Evolutionary conservation across 2,888 invertebrate species (phyloP), one percentile per base, ranked within the genome.

Genomic region (Sabatieria punctata): DNA sequence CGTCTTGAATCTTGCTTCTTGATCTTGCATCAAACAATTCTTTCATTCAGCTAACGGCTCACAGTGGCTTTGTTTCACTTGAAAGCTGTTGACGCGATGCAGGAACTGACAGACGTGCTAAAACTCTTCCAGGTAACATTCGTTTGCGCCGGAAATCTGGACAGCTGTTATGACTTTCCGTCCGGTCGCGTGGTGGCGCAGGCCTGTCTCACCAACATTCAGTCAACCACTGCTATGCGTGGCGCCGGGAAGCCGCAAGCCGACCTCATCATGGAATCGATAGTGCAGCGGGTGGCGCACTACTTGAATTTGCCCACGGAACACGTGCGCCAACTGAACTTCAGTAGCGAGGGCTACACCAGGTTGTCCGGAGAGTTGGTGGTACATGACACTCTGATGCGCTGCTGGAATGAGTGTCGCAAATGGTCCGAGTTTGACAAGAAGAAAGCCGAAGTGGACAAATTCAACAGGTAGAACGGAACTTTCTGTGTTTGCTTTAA

Each of bases 211-310:
- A 91, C 91, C 0, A 86, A 91, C 71, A 67, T 85, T 39, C 78
- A 85, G 0, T 85, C 86, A 0, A 86, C 85, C 63, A 89, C 89
- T 0, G 89, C 89, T 0, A 88, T 88, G 59, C 73, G n/a, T 33
- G n/a, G n/a, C n/a, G n/a, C n/a, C n/a, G n/a, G n/a, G n/a, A n/a
- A n/a, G n/a, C n/a, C n/a, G n/a, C n/a, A n/a, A n/a, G n/a, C n/a
- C n/a, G n/a, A n/a, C n/a, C n/a, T n/a, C n/a, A n/a, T n/a, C n/a
- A n/a, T n/a, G n/a, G n/a, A n/a, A n/a, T n/a, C n/a, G n/a, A n/a
- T n/a, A n/a, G n/a, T n/a, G n/a, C n/a, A n/a, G n/a, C n/a, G n/a
- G n/a, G n/a, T n/a, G n/a, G n/a, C n/a, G n/a, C n/a, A n/a, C n/a
- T n/a, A n/a, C n/a, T n/a, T n/a, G n/a, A n/a, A n/a, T n/a, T n/a